Evolutionary conservation across 2,113 vertebrate species (phyloP), one percentile per base, ranked within the genome.

Genomic region (Fulmarus glacialis): DNA sequence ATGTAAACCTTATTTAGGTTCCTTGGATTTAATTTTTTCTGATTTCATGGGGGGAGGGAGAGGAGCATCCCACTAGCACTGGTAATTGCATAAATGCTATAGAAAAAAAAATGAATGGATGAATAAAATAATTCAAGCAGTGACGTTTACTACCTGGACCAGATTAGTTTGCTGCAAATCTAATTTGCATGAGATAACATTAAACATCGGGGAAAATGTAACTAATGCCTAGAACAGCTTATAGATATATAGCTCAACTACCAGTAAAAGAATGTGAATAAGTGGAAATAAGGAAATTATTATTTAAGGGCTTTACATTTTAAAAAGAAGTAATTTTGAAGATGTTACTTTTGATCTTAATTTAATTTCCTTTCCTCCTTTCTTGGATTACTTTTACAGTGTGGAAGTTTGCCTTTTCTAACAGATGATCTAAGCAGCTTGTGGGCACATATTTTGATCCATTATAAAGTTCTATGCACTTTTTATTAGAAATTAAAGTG

Each of bases 21-120:
- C 70, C 66, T 86, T 74, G 89, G 78, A 95, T 95, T 93, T 97
- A 96, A 97, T 96, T 97, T 97, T 96, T 97, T 96, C 93, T 97
- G 94, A 97, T 97, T 97, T 97, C 96, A 97, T 96, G 97, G 96
- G 34, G 74, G 89, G 90, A 93, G 91, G 63, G 42, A 82, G 23
- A 22, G 56, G 52, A 80, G 67, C 94, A 94, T 93, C 82, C 71
- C 62, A 97, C 94, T 88, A 97, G 89, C 74, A 89, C 50, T 86
- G 43, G 43, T 97, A 97, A 97, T 97, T 97, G 92, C 89, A 97
- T 94, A 96, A 97, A 91, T 88, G 84, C 68, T 86, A 60, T 70
- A 71, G 87, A 23, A 63, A 88, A 75, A 79, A 94, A 93, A 85
- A 59, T 4, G 84, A 90, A 85, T 60, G 17, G 81, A 93, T 95